Evolutionary conservation across 2,113 vertebrate genomes (phyloP), one percentile per base, ranked within the genome.

Genomic region (Arothron firmamentum): DNA sequence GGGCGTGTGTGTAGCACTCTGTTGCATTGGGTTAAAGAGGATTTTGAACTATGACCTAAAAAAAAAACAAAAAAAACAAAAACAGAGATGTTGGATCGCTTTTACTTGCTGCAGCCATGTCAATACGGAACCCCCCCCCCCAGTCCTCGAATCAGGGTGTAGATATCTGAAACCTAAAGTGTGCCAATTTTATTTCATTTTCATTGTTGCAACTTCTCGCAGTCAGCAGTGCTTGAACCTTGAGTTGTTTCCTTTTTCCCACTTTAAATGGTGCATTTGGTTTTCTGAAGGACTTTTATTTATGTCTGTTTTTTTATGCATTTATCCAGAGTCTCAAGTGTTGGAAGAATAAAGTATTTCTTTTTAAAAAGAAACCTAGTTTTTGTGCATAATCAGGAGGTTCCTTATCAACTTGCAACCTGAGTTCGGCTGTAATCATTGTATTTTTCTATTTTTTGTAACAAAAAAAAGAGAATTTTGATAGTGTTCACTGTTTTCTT

Each of bases 361-460:
- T 12, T 70, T 82, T 80, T 61, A 1, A 56, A 59, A 71, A 76
- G n/a, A 78, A 59, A 71, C 68, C 65, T 52, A 18, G 25, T 65
- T 72, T 56, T 70, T 66, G 77, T 81, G 76, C 63, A 59, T 75
- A 62, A 83, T 52, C 18, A 45, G 55, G 64, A 77, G 56, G 59
- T 57, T 61, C 70, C 75, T 68, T 68, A 56, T 69, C 71, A 78
- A 49, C 67, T 76, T 74, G 70, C 74, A 79, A 74, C 63, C 34
- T 59, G 66, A 38, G 75, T 38, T 81, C 62, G 72, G 78, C 79
- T 66, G 43, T 70, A 61, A 57, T 80, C 82, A 63, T 59, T 54
- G 72, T 88, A 86, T 78, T 85, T 86, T 89, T 88, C 75, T 86
- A 85, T 85, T 87, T 88, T 87, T 86, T 84, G 75, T 82, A 85